phyloP scores from a whole-genome alignment of 1,140 invertebrate species.

The Bombyx mori region ASM3026992v2 NC_085117.1:14636501-14637000 shows the following conservation, averaged over 20 bases:
- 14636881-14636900: no score
- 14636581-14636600: constrained; percentile 41
- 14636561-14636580: constrained; percentile 62
- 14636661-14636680: constrained; percentile 40
- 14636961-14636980: no score
- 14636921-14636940: no score
- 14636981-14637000: no score
- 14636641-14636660: constrained; percentile 45
- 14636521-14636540: constrained; percentile 64
- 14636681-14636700: constrained; percentile 25
- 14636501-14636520: constrained; percentile 68
- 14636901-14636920: no score
- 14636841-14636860: no score
- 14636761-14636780: no score
- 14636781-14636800: no score
- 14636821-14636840: no score
- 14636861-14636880: no score
- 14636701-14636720: constrained; percentile 21
- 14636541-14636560: constrained; percentile 69
- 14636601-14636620: constrained; percentile 43
- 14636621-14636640: constrained; percentile 41
- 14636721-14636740: constrained; percentile 1
- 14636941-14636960: no score
- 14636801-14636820: no score
- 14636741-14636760: not conserved